Percentiles rank a stretch among this genome's conserved stretches.
Conservation (phyloP, 2,113 vertebrate genomes). For the Centropus bengalensis region DNA sequence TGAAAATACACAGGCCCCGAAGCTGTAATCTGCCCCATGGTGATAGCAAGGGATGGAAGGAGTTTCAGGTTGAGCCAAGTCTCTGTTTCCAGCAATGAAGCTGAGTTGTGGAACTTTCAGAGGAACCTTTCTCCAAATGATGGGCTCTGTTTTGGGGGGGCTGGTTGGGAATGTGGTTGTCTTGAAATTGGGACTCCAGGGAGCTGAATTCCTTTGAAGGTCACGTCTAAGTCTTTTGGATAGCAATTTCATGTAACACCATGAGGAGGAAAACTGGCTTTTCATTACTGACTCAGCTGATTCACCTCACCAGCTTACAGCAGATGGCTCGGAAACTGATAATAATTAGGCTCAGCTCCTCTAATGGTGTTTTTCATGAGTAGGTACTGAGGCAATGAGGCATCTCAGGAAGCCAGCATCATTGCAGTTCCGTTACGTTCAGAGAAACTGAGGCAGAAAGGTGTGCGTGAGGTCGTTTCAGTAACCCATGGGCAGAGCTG, state of each 20-base stretch:
- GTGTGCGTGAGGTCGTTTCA: background rate
- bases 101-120: background rate
- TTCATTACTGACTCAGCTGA: constrained; percentile 21
- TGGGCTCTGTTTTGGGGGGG: fast-evolving
- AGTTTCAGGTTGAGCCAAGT: fast-evolving
- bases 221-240: background rate
- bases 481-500: background rate
- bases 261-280: constrained; percentile 35
- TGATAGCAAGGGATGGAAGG: background rate
- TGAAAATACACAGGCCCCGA: background rate
- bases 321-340: background rate
- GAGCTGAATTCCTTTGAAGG: constrained; percentile 10
- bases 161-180: background rate
- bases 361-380: constrained; percentile 9
- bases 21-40: background rate
- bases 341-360: background rate
- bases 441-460: constrained; percentile 58
- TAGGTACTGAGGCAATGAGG: constrained; percentile 7
- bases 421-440: background rate
- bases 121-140: background rate
- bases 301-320: background rate
- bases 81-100: background rate
- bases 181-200: background rate
- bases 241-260: background rate
- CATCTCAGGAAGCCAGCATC: background rate